Evolutionary conservation across 2,888 invertebrate species (phyloP).

Genomic region (Xestia rhomboidea): DNA sequence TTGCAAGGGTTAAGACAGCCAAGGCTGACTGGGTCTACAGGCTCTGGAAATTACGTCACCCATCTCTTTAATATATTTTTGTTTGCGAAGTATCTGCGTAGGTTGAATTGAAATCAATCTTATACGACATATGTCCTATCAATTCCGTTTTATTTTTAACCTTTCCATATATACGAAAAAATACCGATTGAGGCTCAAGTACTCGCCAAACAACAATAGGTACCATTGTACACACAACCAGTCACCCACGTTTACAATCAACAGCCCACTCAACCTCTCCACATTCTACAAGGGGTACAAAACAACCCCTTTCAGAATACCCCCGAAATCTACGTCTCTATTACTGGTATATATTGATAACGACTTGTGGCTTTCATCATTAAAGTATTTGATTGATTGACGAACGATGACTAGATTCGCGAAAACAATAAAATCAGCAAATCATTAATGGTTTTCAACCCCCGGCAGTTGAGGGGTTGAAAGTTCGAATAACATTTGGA

Average conservation of each 20-base stretch:
- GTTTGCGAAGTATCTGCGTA: background rate
- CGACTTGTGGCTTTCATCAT: constrained; percentile 68
- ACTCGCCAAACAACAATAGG: constrained; percentile 43
- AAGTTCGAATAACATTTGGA: constrained; percentile 56
- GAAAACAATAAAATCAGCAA: constrained; percentile 69
- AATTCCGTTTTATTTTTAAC: constrained; percentile 32
- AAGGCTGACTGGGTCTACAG: too few species aligned
- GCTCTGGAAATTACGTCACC: background rate
- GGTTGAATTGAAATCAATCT: constrained; percentile 2
- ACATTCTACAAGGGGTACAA: constrained; percentile 45
- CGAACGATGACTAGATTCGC: constrained; percentile 62
- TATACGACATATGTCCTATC: background rate
- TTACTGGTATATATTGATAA: constrained; percentile 53
- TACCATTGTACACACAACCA: constrained; percentile 25
- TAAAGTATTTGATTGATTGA: constrained; percentile 63
- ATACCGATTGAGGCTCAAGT: constrained; percentile 47
- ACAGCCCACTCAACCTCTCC: constrained; percentile 52
- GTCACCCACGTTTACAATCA: constrained; percentile 46
- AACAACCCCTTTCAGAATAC: constrained; percentile 44
- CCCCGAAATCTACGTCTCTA: constrained; percentile 54
- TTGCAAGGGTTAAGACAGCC: background rate
- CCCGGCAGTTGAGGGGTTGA: constrained; percentile 58
- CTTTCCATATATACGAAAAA: constrained; percentile 4
- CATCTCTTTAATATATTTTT: background rate
- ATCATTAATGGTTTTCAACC: constrained; percentile 69